Evolutionary conservation across 2,888 invertebrate genomes (phyloP), one percentile per base, ranked within the genome.

Genomic region (Cistogaster globosa): DNA sequence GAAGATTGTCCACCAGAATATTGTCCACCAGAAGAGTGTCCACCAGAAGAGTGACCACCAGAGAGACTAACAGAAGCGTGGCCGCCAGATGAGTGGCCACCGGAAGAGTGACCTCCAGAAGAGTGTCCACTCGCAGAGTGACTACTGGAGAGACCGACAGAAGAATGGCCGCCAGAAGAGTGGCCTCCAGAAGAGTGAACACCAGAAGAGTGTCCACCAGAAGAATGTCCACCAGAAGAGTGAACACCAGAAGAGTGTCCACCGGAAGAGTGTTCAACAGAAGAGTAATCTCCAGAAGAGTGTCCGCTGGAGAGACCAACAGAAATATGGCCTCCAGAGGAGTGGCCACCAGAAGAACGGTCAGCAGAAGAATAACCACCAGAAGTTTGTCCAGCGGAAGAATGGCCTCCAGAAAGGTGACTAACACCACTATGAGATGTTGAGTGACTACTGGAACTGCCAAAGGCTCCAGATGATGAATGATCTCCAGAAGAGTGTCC

Each of bases 361-460:
- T 38, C 38, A 22, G 16, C n/a, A 18, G 51, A 65, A 7, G 48
- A 51, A 0, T 32, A 36, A 1, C 45, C 45, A 2, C 45, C 45
- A 45, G 48, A 63, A 7, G 67, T 58, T 4, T 45, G 53, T 5
- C 57, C 18, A 42, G n/a, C 63, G 5, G 14, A 71, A 48, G 72
- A 55, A 2, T 38, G 26, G 14, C 60, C 58, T 4, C 55, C 65
- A 67, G 26, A 20, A 18, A 60, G 53, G 2, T 38, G 26, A 26
- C 26, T 26, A 2, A 26, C 16, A 12, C 60, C 58, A 12, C 45
- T 12, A n/a, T 2, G 6, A 16, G 67, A 26, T 26, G 26, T 26
- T 26, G 26, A 58, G 58, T 45, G 20, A 20, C 58, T 16, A 16
- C 77, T 38, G n/a, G 48, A 57, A 45, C 53, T 36, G 38, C n/a